phyloP scores from a whole-genome alignment of 2,113 vertebrate genomes.

The Gulo gulo region DNA sequence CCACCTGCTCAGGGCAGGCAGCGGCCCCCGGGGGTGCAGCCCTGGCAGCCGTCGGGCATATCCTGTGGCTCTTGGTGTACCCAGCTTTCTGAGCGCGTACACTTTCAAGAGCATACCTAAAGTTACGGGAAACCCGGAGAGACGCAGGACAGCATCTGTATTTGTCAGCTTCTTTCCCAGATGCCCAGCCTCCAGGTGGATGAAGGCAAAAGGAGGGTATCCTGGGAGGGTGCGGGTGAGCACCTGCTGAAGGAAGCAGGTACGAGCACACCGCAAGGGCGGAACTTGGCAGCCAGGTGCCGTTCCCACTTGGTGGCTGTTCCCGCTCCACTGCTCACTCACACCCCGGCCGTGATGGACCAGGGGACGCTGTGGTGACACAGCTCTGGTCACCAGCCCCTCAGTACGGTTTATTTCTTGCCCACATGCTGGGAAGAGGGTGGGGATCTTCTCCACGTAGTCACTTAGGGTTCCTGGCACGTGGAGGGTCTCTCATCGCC shows the following conservation, averaged over 20 bases:
- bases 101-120: background rate
- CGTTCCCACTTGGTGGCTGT: background rate
- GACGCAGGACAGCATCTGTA: background rate
- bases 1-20: background rate
- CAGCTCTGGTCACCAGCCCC: background rate
- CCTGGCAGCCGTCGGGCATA: background rate
- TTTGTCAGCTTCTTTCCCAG: background rate
- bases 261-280: background rate
- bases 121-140: background rate
- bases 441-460: background rate
- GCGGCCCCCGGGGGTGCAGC: too few relatives aligned
- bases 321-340: background rate
- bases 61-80: background rate
- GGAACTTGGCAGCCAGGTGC: background rate
- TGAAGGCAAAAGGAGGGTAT: background rate
- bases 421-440: too few relatives aligned
- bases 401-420: background rate
- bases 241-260: background rate
- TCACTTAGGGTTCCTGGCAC: background rate
- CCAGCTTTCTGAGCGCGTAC: background rate
- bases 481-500: background rate
- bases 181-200: background rate
- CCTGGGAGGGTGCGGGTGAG: background rate
- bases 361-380: rapidly evolving
- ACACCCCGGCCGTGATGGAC: background rate